Evolutionary conservation across 2,888 invertebrate species (phyloP), one percentile per base, ranked within the genome.

Genomic region (Villa cingulata): DNA sequence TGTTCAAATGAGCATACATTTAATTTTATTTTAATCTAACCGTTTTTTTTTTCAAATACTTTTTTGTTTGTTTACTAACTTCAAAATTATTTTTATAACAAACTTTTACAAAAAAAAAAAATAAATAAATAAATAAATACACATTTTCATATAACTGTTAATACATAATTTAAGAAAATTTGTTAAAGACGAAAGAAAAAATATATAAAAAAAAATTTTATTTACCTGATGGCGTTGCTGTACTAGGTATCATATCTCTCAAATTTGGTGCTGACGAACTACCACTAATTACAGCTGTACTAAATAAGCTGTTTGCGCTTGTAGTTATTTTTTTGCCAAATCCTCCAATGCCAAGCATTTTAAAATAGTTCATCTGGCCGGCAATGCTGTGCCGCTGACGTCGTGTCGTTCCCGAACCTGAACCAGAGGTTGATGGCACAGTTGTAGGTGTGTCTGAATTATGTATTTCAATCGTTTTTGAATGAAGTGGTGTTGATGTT

Each of bases 331-430:
- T 80, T 72, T 80, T 80, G 62, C 76, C 77, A 64, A 77, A 75
- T 63, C 77, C 80, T 36, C 68, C 69, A 72, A 86, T 82, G 63
- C 85, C 85, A 75, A 86, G 78, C 80, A 86, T 81, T 81, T 86
- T 86, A 78, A 84, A 85, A 80, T 86, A 86, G 80, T 82, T 86
- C 84, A 87, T 85, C 82, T 89, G 89, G 76, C 88, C 88, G 75
- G 87, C 86, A 79, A 90, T 86, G 80, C 89, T 89, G 86, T 90
- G 89, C 73, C 89, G 85, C 77, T 89, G 89, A 74, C 86, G 86
- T 74, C 85, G 82, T 71, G 78, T 78, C 57, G 67, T 65, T 54
- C 62, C 61, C 55, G 66, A 63, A 54, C 65, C 62, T 56, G 65
- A 64, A 57, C 63, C 64, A 42, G 54, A 48, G 29, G 51, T 43